Base-by-base conservation (phyloP, 2,888 invertebrate genomes). In the Hoplodrina ambigua region DNA sequence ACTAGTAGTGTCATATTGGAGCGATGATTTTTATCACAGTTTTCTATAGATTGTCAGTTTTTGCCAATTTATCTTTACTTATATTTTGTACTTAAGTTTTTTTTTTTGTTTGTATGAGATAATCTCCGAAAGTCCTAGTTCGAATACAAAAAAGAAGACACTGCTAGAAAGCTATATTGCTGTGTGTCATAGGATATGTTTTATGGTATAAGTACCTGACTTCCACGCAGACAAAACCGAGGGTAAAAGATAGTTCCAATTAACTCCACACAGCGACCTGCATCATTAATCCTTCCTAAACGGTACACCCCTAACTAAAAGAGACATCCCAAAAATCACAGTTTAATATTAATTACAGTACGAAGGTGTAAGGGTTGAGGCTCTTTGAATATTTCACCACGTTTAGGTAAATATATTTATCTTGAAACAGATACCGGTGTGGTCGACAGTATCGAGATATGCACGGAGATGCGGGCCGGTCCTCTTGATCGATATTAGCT, bases 271-370 rank as follows among this genome's bases (percentile, higher is more conserved):
- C 17, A 46, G 8, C 33, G 7, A 13, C 17, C 46, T 46, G 17
- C 46, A 46, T 46, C 6, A 41, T 3, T 13, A 11, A 41, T 41
- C 41, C 41, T 41, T 11, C 11, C 11, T 41, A 13, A 41, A 41
- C 8, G 4, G 11, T 41, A 46, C 6, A 46, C 17, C 15, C 46
- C 46, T 46, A 46, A 10, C 30, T 19, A 78, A 81, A 81, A 75
- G 66, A 80, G 75, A 82, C 80, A 74, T 76, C 50, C 49, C 75
- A 68, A 75, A 77, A 84, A 87, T 86, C 82, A 73, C 75, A 83
- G 82, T 88, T 90, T 85, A 90, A 89, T 90, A 91, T 91, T 91
- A 90, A 91, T 91, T 90, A 88, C 84, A 79, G 53, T 62, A 72
- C 52, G 52, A 53, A 72, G 64, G 77, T 79, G 70, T 75, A 76